Evolutionary conservation across 2,888 invertebrate species (phyloP).

Genomic region (Xylocampa areola): DNA sequence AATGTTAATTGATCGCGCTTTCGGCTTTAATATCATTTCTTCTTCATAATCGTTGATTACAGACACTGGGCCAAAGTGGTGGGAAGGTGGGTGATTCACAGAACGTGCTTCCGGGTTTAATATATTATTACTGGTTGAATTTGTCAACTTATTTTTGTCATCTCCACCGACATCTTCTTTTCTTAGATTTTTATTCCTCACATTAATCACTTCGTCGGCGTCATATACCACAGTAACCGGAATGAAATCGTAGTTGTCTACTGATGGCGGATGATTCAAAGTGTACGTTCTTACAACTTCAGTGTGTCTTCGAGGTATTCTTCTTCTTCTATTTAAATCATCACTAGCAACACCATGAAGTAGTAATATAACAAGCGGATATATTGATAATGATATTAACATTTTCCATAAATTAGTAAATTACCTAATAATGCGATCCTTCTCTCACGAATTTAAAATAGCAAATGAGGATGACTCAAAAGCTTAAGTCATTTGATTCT

Average conservation of each 20-base stretch:
- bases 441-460: conserved; percentile 70
- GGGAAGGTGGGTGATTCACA: conserved; percentile 6
- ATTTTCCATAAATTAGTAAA: conserved; percentile 48
- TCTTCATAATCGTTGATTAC: conserved; percentile 1
- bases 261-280: conserved; percentile 68
- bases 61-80: background rate
- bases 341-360: conserved; percentile 55
- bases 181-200: conserved; percentile 12
- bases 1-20: conserved; percentile 36
- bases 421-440: conserved; percentile 64
- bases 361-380: conserved; percentile 42
- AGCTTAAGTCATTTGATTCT: conserved; percentile 64
- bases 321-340: conserved; percentile 45
- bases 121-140: conserved; percentile 2
- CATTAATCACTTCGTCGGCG: conserved; percentile 29
- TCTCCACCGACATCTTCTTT: conserved; percentile 5
- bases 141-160: background rate
- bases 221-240: conserved; percentile 57
- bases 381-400: conserved; percentile 34
- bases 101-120: conserved; percentile 17
- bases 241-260: conserved; percentile 59
- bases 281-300: conserved; percentile 38
- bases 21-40: conserved; percentile 22
- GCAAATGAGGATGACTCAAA: conserved; percentile 78
- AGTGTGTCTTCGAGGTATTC: conserved; percentile 27